Evolutionary conservation across 2,797 vertebrate species (phyloP).

Genomic region (Myoxocephalus aenaeus): DNA sequence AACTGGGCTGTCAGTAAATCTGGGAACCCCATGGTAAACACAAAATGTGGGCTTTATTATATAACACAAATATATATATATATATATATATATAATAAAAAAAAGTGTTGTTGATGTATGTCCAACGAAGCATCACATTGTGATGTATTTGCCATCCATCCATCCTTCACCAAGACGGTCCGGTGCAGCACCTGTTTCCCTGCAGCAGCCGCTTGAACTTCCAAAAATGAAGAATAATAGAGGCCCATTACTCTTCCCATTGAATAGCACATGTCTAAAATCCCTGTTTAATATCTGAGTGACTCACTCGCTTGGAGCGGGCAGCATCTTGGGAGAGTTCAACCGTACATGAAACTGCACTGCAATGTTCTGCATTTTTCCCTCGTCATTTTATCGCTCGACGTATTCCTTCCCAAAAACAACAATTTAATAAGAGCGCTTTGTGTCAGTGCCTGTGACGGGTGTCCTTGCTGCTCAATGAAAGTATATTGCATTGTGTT

Average conservation of each 20-base stretch:
- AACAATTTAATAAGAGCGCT: conserved; percentile 55
- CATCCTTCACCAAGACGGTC: too few species aligned
- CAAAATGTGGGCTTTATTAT: too few species aligned
- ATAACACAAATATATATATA: too few species aligned
- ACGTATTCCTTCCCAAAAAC: conserved; percentile 39
- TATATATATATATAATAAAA: too few species aligned
- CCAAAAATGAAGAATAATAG: conserved; percentile 22
- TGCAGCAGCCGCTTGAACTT: too few species aligned
- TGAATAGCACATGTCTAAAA: conserved; percentile 13
- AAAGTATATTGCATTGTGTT: conserved; percentile 20
- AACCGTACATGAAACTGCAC: conserved; percentile 39
- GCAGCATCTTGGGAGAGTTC: conserved; percentile 41
- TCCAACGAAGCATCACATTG: too few species aligned
- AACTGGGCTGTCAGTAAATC: too few species aligned
- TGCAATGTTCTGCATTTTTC: conserved; percentile 38
- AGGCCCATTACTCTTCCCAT: background rate
- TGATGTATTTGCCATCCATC: too few species aligned
- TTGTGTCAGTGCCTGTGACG: conserved; percentile 29
- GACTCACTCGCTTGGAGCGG: conserved; percentile 38
- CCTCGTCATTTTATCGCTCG: conserved; percentile 50
- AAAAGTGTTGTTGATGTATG: too few species aligned
- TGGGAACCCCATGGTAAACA: too few species aligned
- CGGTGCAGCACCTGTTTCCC: too few species aligned
- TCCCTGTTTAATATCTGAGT: conserved; percentile 46
- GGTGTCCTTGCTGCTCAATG: background rate